Evolutionary conservation across 2,113 vertebrate species (phyloP).

Genomic region (Willisornis vidua): DNA sequence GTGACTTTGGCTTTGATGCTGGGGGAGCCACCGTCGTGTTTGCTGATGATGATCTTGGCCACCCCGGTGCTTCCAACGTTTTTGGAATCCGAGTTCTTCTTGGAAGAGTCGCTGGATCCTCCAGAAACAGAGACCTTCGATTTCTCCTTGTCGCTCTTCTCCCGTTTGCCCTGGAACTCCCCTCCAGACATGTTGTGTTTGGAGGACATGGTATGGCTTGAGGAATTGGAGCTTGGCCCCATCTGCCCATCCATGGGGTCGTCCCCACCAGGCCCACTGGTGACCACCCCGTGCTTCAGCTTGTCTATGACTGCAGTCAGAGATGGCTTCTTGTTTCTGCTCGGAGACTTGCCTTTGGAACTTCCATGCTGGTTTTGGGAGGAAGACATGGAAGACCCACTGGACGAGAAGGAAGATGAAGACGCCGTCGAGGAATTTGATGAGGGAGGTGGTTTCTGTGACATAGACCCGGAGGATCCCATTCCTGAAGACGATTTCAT

Average conservation of each 20-base stretch:
- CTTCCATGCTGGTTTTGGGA: constrained; percentile 85
- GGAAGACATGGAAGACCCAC: constrained; percentile 85
- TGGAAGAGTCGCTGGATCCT: constrained; percentile 84
- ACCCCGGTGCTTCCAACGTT: constrained; percentile 85
- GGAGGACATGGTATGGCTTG: constrained; percentile 81
- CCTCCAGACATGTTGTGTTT: constrained; percentile 88
- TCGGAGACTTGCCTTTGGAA: constrained; percentile 96
- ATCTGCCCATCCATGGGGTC: constrained; percentile 88
- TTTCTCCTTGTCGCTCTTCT: constrained; percentile 96
- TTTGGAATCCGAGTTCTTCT: constrained; percentile 91
- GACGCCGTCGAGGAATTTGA: constrained; percentile 80
- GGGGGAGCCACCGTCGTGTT: constrained; percentile 95
- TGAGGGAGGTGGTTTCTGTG: constrained; percentile 82
- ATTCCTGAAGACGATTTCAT: constrained; percentile 88
- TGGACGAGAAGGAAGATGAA: constrained; percentile 82
- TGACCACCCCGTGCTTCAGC: constrained; percentile 93
- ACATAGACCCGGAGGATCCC: constrained; percentile 86
- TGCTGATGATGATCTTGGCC: constrained; percentile 98
- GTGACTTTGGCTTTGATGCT: constrained; percentile 98
- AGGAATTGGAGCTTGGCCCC: constrained; percentile 79
- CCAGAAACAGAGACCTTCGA: constrained; percentile 89
- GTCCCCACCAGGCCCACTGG: constrained; percentile 88
- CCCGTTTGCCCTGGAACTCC: constrained; percentile 89
- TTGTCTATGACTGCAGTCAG: constrained; percentile 98
- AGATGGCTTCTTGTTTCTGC: constrained; percentile 97